A percentile compares a stretch with the other conserved stretches of the same genome.
Conservation (phyloP, 2,113 vertebrate species). For the Madoqua kirkii region DNA sequence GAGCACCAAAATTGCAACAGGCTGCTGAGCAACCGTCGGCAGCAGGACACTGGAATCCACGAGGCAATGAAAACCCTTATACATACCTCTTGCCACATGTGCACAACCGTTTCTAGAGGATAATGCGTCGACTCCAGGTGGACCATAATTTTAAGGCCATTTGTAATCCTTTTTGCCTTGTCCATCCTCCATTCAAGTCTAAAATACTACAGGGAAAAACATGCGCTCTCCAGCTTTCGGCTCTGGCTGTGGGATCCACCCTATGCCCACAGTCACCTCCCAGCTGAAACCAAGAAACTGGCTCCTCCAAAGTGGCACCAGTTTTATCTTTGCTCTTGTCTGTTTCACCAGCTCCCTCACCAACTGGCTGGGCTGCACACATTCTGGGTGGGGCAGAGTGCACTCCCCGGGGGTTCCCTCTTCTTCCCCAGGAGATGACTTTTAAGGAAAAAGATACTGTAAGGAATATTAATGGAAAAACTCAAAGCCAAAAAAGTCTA, state of each 20-base stretch:
- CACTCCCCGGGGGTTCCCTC: neutral
- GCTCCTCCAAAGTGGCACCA: neutral
- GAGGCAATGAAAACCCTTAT: neutral
- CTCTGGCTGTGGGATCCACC: neutral
- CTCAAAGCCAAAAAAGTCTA: neutral
- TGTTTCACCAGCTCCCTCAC: neutral
- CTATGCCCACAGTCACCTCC: neutral
- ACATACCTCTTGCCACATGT: neutral
- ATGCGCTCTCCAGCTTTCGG: neutral
- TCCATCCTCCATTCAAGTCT: neutral
- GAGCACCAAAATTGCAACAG: neutral
- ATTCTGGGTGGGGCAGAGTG: neutral
- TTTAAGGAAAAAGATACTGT: neutral
- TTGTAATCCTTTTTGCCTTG: neutral
- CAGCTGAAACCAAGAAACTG: neutral
- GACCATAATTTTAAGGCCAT: neutral
- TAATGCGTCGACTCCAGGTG: neutral
- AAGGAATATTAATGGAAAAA: neutral
- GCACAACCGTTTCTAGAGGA: neutral
- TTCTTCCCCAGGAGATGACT: neutral
- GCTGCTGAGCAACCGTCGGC: neutral
- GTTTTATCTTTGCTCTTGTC: neutral
- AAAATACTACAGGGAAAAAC: neutral
- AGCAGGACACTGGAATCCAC: neutral
- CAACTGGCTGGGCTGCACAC: neutral